Evolutionary conservation across 2,888 invertebrate species (phyloP).

Genomic region (Torymus tubicola): DNA sequence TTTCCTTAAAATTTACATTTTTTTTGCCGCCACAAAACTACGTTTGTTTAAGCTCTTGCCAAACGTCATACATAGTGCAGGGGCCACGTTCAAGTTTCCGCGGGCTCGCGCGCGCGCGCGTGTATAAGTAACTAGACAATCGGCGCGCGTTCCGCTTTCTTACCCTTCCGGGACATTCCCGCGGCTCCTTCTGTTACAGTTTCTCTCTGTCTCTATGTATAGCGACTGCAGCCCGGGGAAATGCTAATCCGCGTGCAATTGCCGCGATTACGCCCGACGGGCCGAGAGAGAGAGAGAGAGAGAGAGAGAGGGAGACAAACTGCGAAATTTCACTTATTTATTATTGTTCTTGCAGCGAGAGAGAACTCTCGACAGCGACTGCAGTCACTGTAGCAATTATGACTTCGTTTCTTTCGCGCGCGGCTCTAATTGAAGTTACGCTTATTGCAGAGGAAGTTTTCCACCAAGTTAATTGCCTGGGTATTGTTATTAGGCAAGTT

Average conservation of each 20-base stretch:
- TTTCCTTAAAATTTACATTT: too few species aligned
- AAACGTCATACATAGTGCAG: conserved; percentile 14
- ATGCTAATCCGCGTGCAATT: conserved; percentile 54
- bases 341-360: not conserved
- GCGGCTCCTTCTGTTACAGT: conserved; percentile 60
- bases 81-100: conserved; percentile 64
- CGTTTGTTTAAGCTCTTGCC: not conserved
- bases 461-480: too few species aligned
- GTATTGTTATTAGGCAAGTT: too few species aligned
- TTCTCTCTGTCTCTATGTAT: conserved; percentile 57
- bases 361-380: not conserved
- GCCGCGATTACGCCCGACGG: not conserved
- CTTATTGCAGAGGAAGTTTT: not conserved
- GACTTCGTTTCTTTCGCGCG: not conserved
- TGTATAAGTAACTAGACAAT: conserved; percentile 62
- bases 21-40: not conserved
- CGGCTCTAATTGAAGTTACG: not conserved
- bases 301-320: not conserved
- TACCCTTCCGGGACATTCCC: conserved; percentile 73
- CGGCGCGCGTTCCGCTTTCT: conserved; percentile 73
- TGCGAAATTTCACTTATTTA: conserved; percentile 21
- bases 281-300: too few species aligned
- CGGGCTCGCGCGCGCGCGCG: not conserved
- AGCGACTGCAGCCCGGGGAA: conserved; percentile 58
- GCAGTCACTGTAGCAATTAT: not conserved